Base-by-base conservation (phyloP, 2,888 invertebrate species). In the Leptodirus hochenwartii region DNA sequence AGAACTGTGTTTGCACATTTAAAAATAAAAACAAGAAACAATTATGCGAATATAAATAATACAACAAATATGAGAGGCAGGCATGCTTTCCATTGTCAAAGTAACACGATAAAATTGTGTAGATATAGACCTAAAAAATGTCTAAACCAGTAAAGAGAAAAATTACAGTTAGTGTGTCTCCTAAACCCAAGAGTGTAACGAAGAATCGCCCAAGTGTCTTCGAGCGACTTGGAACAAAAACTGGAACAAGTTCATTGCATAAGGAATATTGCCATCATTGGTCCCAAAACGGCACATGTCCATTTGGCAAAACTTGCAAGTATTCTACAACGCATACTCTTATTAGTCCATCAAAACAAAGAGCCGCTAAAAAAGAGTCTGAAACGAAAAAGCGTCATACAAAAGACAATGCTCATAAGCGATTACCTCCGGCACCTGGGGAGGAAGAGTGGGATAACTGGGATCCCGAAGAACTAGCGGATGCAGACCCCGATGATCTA, bases 221-320 rank as follows among this genome's bases (percentile, higher is more conserved):
- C 59, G 80, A 80, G 58, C 67, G 80, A 45, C 66, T 80, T 47
- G 80, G 80, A 43, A 78, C 76, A 25, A 77, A 77, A 58, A 73
- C 76, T 49, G 60, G 61, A 37, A 55, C 64, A 16, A 9, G 6
- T 9, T 48, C 47, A 40, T 42, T 48, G 35, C 38, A 59, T 56
- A 64, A 59, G 53, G 74, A 74, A 54, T 69, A 67, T 56, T 77
- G 77, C 51, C 68, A 75, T 51, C 75, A 75, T 60, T 77, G 77
- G 77, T 70, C 71, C 34, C 68, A 74, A 50, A 72, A 69, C 62
- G 78, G 78, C 46, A 74, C 65, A 51, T 78, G 78, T 52, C 73
- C 73, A 41, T 77, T 74, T 58, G 76, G 76, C 47, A 77, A 77
- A 60, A 67, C 61, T 52, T 78, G 78, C 59, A 77, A 77, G 62